phyloP scores from a whole-genome alignment of 2,113 vertebrate species.

The Alosa alosa region DNA sequence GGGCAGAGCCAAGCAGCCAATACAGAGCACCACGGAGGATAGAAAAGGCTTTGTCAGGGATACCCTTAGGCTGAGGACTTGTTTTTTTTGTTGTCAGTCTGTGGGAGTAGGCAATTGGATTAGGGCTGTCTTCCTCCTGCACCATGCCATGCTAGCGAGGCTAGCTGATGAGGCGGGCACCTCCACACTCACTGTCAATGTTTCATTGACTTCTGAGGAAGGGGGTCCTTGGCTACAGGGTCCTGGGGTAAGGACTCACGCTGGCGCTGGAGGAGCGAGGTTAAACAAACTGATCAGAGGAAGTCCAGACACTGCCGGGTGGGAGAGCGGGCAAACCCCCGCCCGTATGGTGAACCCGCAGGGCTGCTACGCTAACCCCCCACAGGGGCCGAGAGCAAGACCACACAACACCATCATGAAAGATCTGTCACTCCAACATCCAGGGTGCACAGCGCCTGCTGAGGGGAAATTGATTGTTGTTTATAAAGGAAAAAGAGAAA shows the following conservation, averaged over 20 bases:
- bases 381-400: constrained; percentile 33
- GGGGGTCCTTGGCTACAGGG: constrained; percentile 28
- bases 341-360: constrained; percentile 38
- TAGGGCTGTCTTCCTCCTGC: constrained; percentile 1
- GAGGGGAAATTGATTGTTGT: constrained; percentile 50
- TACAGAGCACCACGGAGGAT: not conserved
- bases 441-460: constrained; percentile 41
- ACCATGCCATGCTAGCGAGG: constrained; percentile 35
- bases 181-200: constrained; percentile 40
- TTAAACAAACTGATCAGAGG: constrained; percentile 45
- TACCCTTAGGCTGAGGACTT: constrained; percentile 19
- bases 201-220: constrained; percentile 49
- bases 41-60: constrained; percentile 18
- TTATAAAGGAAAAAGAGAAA: constrained; percentile 61
- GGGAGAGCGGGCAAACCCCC: constrained; percentile 33
- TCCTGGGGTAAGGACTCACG: constrained; percentile 37
- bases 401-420: constrained; percentile 52
- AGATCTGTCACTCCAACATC: constrained; percentile 50
- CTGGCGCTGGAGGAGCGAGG: constrained; percentile 17
- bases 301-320: constrained; percentile 32
- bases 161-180: constrained; percentile 46
- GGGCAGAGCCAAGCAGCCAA: constrained; percentile 29
- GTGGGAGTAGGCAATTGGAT: constrained; percentile 3
- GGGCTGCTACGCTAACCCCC: constrained; percentile 48
- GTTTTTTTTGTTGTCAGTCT: constrained; percentile 18